Base-by-base conservation (phyloP, 2,113 vertebrate species). In the Megaptera novaeangliae region DNA sequence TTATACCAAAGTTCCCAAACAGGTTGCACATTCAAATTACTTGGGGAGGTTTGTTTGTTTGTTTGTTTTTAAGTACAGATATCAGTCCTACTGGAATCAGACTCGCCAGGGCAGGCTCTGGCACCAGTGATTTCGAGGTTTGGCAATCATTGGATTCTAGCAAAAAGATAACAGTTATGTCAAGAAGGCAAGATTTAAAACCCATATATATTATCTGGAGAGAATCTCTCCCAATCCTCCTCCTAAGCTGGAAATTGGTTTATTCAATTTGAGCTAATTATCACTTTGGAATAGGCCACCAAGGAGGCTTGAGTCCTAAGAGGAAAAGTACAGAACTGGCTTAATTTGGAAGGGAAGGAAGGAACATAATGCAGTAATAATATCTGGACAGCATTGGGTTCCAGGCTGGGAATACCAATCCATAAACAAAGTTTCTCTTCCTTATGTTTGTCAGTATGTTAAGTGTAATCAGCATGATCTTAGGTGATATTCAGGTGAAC, bases 231-330 rank as follows among this genome's bases (percentile, higher is more conserved):
- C 21, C 41, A 34, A 18, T 97, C 23, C 27, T 86, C 83, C 34
- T 86, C 64, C 84, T 75, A 81, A 61, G 20, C 41, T 96, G 31
- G 61, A 64, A 94, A 83, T 49, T 78, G 4, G n/a, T 41, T 93
- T 92, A 83, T 97, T 88, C 36, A 83, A 49, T 78, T 91, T 72
- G 44, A 69, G 44, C 77, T 88, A 94, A 95, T 84, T 52, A 69
- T 78, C 63, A 52, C 29, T 41, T 88, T 86, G 36, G 41, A 85
- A 61, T 64, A 80, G 29, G 39, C n/a, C 71, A 94, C n/a, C 46
- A 92, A 93, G 34, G 83, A 96, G 29, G n/a, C 18, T 55, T 96
- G 75, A 86, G 46, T 11, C 29, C 15, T 69, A 86, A 68, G 21
- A 82, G 21, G 21, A 91, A 97, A 94, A 66, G 39, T 94, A 44